Evolutionary conservation across 1,140 invertebrate species (phyloP), one percentile per base, ranked within the genome.

Genomic region (Ips nitidus): DNA sequence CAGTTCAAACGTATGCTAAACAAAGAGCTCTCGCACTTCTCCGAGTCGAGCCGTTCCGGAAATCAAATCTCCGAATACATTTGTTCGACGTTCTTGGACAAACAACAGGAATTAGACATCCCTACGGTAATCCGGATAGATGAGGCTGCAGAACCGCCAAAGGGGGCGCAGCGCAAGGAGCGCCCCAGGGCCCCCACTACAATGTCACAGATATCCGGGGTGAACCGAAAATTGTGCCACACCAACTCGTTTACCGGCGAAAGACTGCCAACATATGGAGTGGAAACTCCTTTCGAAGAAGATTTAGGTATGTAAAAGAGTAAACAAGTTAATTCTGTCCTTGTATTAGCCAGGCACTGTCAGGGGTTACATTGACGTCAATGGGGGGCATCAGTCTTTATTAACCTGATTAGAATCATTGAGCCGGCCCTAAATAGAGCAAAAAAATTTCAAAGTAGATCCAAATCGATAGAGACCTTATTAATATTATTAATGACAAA

Each of bases 1-100:
- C 88, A 99, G 97, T 99, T 99, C 87, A 98, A 98, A 84, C 90
- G 97, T 82, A 98, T 99, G 95, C 88, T 99, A 80, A 99, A 99
- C 86, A 97, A 98, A 85, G 98, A 99, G 83, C 86, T 99, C 75
- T 98, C 94, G 80, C 97, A 98, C 83, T 99, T 99, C 84, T 98
- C 97, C 43, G 97, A 99, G 81, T 98, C 96, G 59, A 97, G 94
- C 81, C 98, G 97, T 85, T 98, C 97, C 69, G 97, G 97, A 76
- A 98, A 98, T 83, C 97, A 98, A 87, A 98, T 99, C 78, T 98
- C 97, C 42, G 97, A 99, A 82, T 99, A 98, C 83, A 98, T 99
- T 81, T 98, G 95, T 84, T 95, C 92, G 70, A 99, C 97, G 76
- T 99, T 98, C 86, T 88, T 99, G 81, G 95, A 98, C 83, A 97